Evolutionary conservation across 2,797 vertebrate species (phyloP), one percentile per base, ranked within the genome.

Genomic region (Carduelis carduelis): DNA sequence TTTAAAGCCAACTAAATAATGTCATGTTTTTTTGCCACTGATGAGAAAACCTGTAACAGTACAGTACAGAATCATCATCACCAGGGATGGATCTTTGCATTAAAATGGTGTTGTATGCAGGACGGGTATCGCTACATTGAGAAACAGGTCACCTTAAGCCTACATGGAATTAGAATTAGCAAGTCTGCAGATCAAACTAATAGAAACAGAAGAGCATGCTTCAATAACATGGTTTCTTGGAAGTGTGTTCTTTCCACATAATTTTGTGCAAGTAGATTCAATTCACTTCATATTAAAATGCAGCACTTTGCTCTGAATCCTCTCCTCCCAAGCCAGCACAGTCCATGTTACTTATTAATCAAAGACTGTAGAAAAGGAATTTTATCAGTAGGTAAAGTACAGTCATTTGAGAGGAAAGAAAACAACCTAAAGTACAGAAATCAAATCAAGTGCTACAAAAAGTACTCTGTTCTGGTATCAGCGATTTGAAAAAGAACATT

Each of bases 331-430:
- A 59, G 47, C 49, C 66, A 91, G 91, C 30, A 49, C 30, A 57
- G 77, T 35, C 83, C 30, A 11, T 6, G 80, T 95, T 95, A 96
- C 80, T 95, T 88, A 96, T 95, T 96, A 96, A 96, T 95, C 87
- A 95, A 91, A 93, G 77, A 82, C 2, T 93, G 52, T 1, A 8
- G 83, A 90, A 95, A 91, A 91, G 87, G 87, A 95, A 93, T 96
- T 93, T 96, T 96, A 95, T 96, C 96, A 84, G 89, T 63, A 82
- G 85, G 63, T 68, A 56, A 91, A 92, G 80, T 84, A 91, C 76
- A 95, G 59, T n/a, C 10, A 0, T 82, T 93, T 86, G 21, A 90
- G 79, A 90, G 76, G 66, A 93, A 90, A 81, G 83, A 94, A 96
- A 96, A 94, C 93, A 96, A 82, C 41, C 60, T 60, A 56, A 83